These are phyloP conservation scores for Cheilosia soror DNA, from an alignment of 2,888 invertebrate genomes.

Conservation along the genomic window DNA sequence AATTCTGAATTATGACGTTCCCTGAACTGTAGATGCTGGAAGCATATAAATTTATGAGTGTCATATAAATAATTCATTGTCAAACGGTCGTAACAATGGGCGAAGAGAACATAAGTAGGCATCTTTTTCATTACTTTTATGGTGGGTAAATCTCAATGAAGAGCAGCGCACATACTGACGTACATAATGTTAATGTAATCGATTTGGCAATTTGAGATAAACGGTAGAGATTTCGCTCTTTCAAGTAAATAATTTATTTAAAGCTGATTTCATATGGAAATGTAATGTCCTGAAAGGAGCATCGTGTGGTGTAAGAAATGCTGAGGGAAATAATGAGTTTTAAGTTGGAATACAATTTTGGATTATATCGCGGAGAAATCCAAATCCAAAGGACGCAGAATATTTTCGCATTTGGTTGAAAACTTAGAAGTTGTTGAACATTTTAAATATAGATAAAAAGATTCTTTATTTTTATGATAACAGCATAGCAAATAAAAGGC, in stretches of 20 bases:
- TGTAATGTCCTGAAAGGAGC: neutral
- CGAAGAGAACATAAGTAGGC: slow-evolving; percentile 50
- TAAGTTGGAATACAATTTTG: too few species aligned
- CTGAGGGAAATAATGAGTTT: neutral
- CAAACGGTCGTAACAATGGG: slow-evolving; percentile 60
- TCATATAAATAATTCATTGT: slow-evolving; percentile 73
- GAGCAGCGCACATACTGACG: slow-evolving; percentile 8
- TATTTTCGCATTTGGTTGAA: too few species aligned
- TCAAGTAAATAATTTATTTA: slow-evolving; percentile 19
- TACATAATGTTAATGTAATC: slow-evolving; percentile 12
- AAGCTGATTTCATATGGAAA: neutral
- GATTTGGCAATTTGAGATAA: slow-evolving; percentile 51
- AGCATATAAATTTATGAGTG: slow-evolving; percentile 64
- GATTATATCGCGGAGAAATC: too few species aligned
- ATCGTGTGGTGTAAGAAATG: neutral
- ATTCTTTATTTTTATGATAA: too few species aligned
- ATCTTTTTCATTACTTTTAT: slow-evolving; percentile 65
- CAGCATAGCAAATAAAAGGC: too few species aligned
- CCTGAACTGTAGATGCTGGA: slow-evolving; percentile 34
- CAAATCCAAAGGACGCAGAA: too few species aligned
- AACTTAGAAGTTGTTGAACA: too few species aligned
- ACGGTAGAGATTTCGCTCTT: slow-evolving; percentile 10
- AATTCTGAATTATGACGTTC: slow-evolving; percentile 71
- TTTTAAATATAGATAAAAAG: too few species aligned
- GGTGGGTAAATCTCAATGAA: slow-evolving; percentile 54